Evolutionary conservation across 2,113 vertebrate genomes (phyloP), one percentile per base, ranked within the genome.

Genomic region (Puntigrus tetrazona): DNA sequence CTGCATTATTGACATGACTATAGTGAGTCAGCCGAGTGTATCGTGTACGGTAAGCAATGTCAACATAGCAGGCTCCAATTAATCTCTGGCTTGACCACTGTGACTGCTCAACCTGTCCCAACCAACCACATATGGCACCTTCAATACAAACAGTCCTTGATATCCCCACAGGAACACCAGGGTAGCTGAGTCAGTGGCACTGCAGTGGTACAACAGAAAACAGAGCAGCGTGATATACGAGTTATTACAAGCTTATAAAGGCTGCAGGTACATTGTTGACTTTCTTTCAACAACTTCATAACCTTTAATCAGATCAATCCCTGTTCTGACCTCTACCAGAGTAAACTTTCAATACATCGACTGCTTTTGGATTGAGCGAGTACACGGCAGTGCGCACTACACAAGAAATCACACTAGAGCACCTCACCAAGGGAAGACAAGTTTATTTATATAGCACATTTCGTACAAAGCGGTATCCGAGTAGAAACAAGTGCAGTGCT

Each of bases 51-150:
- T 38, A 63, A 77, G 47, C 16, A 79, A 36, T 79, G 83, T 79
- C 75, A 31, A 70, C 34, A 72, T 50, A 69, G 74, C 59, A 72
- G 63, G 7, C 43, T 70, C 45, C 63, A 78, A 72, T 79, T 79
- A 73, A 79, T 85, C 84, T 52, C 38, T 85, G n/a, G 27, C 65
- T 45, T 38, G 69, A 78, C 76, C 34, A 78, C 84, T n/a, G 76
- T 43, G 84, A 47, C 10, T 34, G 45, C 29, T 70, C 38, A 70
- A 70, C 45, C 45, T 70, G 79, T 70, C 79, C 29, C 61, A 81
- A 34, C 52, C 41, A 67, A 67, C 38, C 61, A 50, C 78, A 81
- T 81, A 81, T 81, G 78, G 59, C 61, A 69, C 43, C 63, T 81
- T 52, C 43, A 70, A 22, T 22, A 69, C 63, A 81, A 81, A 81